Evolutionary conservation across 1,140 invertebrate species (phyloP).

Genomic region (Oncopodura yosiiana): DNA sequence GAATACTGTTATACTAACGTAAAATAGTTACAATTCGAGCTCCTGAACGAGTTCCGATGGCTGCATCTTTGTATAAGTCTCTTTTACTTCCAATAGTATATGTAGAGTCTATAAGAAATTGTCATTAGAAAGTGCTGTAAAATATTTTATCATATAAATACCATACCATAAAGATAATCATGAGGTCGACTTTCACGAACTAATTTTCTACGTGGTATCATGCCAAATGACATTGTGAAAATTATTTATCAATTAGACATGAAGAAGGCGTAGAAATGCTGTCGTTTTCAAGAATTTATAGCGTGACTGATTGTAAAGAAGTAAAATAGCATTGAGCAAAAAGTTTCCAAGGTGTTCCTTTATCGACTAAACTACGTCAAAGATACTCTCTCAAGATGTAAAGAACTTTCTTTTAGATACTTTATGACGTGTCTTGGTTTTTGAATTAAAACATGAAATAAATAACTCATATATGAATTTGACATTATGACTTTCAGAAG

Average conservation of each 20-base stretch:
- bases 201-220: background rate
- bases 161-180: constrained; percentile 23
- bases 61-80: constrained; percentile 24
- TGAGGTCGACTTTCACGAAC: constrained; percentile 16
- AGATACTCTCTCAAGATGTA: background rate
- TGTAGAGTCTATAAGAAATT: constrained; percentile 17
- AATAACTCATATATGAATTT: background rate
- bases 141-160: background rate
- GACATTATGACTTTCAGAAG: too few relatives aligned
- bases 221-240: background rate
- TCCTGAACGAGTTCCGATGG: constrained; percentile 9
- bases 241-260: too few relatives aligned
- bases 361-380: background rate
- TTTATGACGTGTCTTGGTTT: background rate
- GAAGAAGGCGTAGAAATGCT: too few relatives aligned
- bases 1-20: constrained; percentile 38
- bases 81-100: constrained; percentile 15
- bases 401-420: background rate
- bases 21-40: constrained; percentile 12
- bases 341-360: background rate
- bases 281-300: too few relatives aligned
- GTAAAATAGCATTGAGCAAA: background rate
- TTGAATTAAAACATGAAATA: background rate
- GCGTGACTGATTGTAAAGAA: background rate
- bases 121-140: background rate